Base-by-base conservation (phyloP, 2,888 invertebrate species). In the Eulithis prunata region DNA sequence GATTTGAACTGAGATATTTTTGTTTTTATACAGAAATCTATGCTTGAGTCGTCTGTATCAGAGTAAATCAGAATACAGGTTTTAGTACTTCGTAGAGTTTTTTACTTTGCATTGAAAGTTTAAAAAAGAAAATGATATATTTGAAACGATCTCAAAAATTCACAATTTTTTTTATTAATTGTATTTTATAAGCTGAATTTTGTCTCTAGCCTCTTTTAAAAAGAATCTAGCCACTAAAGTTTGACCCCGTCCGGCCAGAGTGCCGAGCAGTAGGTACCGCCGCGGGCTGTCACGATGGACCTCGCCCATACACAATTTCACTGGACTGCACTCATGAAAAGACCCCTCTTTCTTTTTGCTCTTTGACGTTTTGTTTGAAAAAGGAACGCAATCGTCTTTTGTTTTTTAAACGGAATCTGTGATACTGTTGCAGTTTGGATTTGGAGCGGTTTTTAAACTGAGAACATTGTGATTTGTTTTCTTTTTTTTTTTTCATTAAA, bases 201-300 rank as follows among this genome's bases (percentile, higher is more conserved):
- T 0, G n/a, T 2, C 21, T 28, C 28, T 57, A 32, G 46, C 21
- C 28, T 53, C 46, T 59, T 49, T 53, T 41, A 7, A 4, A 41
- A 21, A 4, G 36, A 56, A 52, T 59, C 56, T 65, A 60, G 59
- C 57, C 53, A 55, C 53, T 47, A 45, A 61, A 46, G 51, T 51
- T n/a, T 52, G 62, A 58, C 54, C 66, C n/a, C 28, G 49, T 49
- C 45, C 38, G 13, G 12, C 13, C 75, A 47, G 75, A 83, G 36
- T 28, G 51, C 56, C 38, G 49, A 53, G 82, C 87, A 84, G 86
- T 85, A 85, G 84, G 80, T 80, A 69, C 45, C 28, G 90, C 91
- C 90, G 62, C 75, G 72, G 91, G 92, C 87, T 74, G 85, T 91
- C 92, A 92, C 92, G 92, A 91, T 77, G 77, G 75, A 78, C 66